Conservation (phyloP, 92 coral and sea anemone species). For the Nematostella vectensis region DNA sequence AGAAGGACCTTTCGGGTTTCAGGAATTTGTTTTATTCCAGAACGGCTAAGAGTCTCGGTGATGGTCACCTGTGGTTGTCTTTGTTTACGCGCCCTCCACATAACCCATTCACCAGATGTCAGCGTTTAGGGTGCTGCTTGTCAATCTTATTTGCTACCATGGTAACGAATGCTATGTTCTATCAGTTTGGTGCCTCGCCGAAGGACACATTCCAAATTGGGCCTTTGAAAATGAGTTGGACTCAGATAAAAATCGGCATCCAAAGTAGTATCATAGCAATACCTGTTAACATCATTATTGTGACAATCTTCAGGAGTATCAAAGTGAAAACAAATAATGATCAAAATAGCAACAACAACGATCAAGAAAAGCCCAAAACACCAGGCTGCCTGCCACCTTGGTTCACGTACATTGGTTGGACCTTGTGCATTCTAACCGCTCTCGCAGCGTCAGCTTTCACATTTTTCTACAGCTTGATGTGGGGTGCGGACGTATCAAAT, state of each 20-base stretch:
- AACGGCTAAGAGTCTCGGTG: constrained; percentile 64
- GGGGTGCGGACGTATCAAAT: constrained; percentile 77
- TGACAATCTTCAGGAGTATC: constrained; percentile 63
- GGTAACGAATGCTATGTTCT: constrained; percentile 91
- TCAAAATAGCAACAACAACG: neutral
- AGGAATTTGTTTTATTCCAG: constrained; percentile 61
- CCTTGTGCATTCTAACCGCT: constrained; percentile 56
- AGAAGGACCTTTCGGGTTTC: constrained; percentile 66
- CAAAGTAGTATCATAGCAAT: constrained; percentile 83
- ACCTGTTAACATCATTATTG: constrained; percentile 73
- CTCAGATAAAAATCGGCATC: constrained; percentile 79
- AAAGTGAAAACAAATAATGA: constrained; percentile 17
- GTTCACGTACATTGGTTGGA: constrained; percentile 67
- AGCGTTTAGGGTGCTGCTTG: constrained; percentile 67
- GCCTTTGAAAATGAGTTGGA: constrained; percentile 69
- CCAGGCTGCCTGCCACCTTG: constrained; percentile 71
- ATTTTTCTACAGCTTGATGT: constrained; percentile 79
- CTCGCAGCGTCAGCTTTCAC: constrained; percentile 59
- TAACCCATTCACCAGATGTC: constrained; percentile 76
- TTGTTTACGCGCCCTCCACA: constrained; percentile 75
- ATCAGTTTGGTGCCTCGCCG: constrained; percentile 68
- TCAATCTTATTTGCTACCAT: constrained; percentile 75
- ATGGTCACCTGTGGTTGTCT: constrained; percentile 77
- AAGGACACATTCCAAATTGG: constrained; percentile 70
- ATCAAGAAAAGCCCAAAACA: constrained; percentile 15